Conservation (phyloP, 2,113 vertebrate species). For the Meleagris gallopavo region DNA sequence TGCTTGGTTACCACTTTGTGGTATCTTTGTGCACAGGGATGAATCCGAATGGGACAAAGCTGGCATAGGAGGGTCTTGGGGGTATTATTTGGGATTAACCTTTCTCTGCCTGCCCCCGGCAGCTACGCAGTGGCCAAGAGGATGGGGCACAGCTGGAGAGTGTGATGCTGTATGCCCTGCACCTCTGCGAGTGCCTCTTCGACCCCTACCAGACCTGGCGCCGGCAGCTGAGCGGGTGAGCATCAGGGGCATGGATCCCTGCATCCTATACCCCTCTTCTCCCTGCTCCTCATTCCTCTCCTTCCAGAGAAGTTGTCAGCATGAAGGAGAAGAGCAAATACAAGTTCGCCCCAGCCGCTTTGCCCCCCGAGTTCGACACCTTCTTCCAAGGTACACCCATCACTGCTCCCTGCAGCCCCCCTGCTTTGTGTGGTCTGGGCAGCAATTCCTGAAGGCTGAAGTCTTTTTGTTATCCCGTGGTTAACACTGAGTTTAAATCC, state of each 20-base stretch:
- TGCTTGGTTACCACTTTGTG: not conserved
- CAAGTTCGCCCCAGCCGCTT: slow-evolving; percentile 87
- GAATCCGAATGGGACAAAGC: not conserved
- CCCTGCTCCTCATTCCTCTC: not conserved
- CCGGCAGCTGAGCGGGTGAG: slow-evolving; percentile 89
- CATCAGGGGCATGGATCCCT: not conserved
- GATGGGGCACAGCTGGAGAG: slow-evolving; percentile 70
- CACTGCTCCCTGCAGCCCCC: not conserved
- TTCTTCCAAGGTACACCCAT: slow-evolving; percentile 86
- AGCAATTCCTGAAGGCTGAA: not conserved
- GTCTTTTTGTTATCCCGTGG: not conserved
- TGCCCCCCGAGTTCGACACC: slow-evolving; percentile 84
- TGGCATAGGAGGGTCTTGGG: not conserved
- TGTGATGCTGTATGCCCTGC: slow-evolving; percentile 84
- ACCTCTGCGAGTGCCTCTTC: slow-evolving; percentile 92
- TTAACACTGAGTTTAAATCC: not conserved
- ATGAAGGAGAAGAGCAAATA: slow-evolving; percentile 93
- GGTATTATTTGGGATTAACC: not conserved
- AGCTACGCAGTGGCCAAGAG: slow-evolving; percentile 80
- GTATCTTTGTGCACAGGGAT: not conserved
- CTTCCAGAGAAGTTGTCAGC: slow-evolving; percentile 89
- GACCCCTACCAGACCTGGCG: slow-evolving; percentile 97
- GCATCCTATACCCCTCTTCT: not conserved
- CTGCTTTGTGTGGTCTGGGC: not conserved
- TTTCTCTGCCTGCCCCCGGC: not conserved